Conservation (phyloP, 2,797 vertebrate species). For the Malurus leucopterus region DNA sequence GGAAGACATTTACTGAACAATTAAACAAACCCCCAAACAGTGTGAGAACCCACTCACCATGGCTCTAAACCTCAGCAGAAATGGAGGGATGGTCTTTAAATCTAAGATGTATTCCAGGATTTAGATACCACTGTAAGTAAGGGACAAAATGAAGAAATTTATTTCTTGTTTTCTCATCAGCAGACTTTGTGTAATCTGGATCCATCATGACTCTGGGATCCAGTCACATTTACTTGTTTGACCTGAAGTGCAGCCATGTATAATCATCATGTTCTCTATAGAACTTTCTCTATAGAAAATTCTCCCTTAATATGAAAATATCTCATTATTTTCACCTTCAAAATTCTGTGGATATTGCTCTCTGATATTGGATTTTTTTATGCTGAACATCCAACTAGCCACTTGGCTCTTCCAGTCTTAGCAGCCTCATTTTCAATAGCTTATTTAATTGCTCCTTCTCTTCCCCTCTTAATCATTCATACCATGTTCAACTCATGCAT, state of each 20-base stretch:
- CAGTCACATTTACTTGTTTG: not conserved
- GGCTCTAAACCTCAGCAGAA: not conserved
- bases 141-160: not conserved
- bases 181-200: not conserved
- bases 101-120: not conserved
- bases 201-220: not conserved
- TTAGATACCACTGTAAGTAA: not conserved
- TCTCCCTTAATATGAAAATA: not conserved
- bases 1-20: not conserved
- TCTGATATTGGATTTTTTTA: not conserved
- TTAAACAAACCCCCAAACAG: not conserved
- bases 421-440: not conserved
- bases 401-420: not conserved
- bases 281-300: not conserved
- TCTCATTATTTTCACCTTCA: not conserved
- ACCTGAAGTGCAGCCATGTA: not conserved
- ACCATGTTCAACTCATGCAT: not conserved
- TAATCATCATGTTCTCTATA: not conserved
- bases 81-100: not conserved
- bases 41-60: not conserved
- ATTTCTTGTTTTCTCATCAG: not conserved
- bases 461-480: not conserved
- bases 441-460: not conserved
- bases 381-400: not conserved
- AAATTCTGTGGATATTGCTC: not conserved